These are phyloP conservation scores for Polypterus bichir DNA, from an alignment of 2,113 vertebrate species.

Conservation along the genomic window DNA sequence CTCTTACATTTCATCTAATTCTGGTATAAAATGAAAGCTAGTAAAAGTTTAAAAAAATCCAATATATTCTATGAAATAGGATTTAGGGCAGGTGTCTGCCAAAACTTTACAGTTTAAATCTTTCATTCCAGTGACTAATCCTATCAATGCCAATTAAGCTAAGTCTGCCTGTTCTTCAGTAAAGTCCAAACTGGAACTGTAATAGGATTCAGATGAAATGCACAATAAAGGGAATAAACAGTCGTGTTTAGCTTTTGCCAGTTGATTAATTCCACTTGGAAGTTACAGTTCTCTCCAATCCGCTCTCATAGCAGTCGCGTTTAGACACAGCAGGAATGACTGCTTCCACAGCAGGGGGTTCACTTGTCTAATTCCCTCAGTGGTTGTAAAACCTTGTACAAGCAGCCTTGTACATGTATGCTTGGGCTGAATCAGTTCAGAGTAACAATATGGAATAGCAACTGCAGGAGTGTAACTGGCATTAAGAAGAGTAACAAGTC, in stretches of 20 bases:
- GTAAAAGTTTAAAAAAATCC: not conserved
- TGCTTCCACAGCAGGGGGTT: too few species aligned
- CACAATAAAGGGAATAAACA: constrained; percentile 46
- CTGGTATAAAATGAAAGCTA: too few species aligned
- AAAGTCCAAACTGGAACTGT: constrained; percentile 77
- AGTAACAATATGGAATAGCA: too few species aligned
- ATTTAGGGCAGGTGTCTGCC: constrained; percentile 59
- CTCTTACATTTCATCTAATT: too few species aligned
- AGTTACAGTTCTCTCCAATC: constrained; percentile 33
- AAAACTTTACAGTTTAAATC: constrained; percentile 73
- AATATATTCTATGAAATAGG: not conserved
- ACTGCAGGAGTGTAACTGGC: too few species aligned
- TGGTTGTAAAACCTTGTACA: too few species aligned
- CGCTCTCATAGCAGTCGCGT: constrained; percentile 23
- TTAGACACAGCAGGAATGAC: constrained; percentile 5
- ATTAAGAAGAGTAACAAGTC: too few species aligned
- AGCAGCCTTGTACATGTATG: too few species aligned
- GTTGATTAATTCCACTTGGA: constrained; percentile 46
- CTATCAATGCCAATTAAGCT: constrained; percentile 87
- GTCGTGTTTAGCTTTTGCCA: constrained; percentile 40
- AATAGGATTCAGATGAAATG: constrained; percentile 70
- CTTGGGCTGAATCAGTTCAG: too few species aligned
- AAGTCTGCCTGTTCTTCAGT: constrained; percentile 74
- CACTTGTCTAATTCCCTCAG: too few species aligned
- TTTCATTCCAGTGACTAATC: constrained; percentile 74